These are phyloP conservation scores for Prenolepis imparis DNA, from an alignment of 2,888 invertebrate genomes.

Conservation along the genomic window DNA sequence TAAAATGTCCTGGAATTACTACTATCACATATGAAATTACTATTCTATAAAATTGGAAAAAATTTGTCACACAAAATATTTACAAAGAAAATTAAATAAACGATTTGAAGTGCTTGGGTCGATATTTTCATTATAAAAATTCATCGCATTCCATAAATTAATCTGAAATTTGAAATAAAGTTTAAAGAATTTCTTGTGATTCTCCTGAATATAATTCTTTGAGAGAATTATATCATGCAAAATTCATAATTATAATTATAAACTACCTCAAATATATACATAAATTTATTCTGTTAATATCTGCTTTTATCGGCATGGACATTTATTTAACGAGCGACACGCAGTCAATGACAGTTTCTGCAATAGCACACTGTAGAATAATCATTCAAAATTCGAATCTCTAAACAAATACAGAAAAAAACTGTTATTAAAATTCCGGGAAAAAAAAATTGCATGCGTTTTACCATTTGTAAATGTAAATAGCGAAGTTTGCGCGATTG, in stretches of 20 bases:
- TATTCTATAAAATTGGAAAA: background rate
- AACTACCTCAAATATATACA: background rate
- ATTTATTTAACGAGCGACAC: constrained; percentile 4
- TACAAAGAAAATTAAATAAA: background rate
- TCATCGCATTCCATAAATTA: background rate
- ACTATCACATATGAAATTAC: background rate
- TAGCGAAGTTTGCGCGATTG: constrained; percentile 34
- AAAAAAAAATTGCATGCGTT: constrained; percentile 2
- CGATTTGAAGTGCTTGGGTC: background rate
- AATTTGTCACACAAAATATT: background rate
- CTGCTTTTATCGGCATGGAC: background rate
- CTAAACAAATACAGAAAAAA: constrained; percentile 10
- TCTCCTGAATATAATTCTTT: background rate
- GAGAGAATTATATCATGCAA: background rate
- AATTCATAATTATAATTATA: background rate
- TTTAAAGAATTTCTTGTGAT: background rate
- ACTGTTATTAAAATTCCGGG: background rate
- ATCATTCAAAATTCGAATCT: constrained; percentile 12
- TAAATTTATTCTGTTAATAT: background rate
- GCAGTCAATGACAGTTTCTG: background rate
- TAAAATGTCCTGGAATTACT: background rate
- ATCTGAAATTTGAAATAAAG: background rate
- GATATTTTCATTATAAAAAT: background rate
- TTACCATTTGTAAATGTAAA: constrained; percentile 28
- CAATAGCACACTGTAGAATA: background rate